A percentile compares a stretch with the other conserved stretches of the same genome.
phyloP scores from a whole-genome alignment of 2,888 invertebrate genomes.

The Liodrosophila aerea region DNA sequence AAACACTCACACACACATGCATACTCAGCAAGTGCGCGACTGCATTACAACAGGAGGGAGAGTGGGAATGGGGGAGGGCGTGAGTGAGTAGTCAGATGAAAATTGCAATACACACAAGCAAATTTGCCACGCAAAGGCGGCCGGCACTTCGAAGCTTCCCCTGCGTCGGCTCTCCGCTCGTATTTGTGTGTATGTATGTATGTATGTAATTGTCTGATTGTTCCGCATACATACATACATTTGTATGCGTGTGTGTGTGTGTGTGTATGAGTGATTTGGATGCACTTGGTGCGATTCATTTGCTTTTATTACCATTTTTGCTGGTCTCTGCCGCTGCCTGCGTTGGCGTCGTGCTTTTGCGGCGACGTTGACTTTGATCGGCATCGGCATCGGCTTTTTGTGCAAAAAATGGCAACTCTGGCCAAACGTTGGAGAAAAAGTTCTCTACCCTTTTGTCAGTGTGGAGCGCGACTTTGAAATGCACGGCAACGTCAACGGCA shows the following conservation, averaged over 20 bases:
- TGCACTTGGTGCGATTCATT: slow-evolving; percentile 79
- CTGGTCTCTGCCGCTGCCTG: slow-evolving; percentile 43
- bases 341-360: slow-evolving; percentile 60
- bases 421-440: slow-evolving; percentile 72
- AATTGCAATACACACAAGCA: slow-evolving; percentile 71
- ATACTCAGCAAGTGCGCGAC: slow-evolving; percentile 47
- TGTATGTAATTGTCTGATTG: slow-evolving; percentile 49
- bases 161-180: slow-evolving; percentile 17
- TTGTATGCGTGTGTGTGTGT: slow-evolving; percentile 10
- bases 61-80: slow-evolving; percentile 25
- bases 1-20: slow-evolving; percentile 16
- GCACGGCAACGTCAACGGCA: slow-evolving; percentile 57
- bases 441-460: slow-evolving; percentile 81
- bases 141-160: slow-evolving; percentile 63
- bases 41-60: slow-evolving; percentile 50
- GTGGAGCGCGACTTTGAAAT: slow-evolving; percentile 81
- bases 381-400: slow-evolving; percentile 41
- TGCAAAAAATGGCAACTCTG: slow-evolving; percentile 68
- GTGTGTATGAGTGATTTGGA: slow-evolving; percentile 44
- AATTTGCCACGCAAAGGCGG: slow-evolving; percentile 70
- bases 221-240: slow-evolving; percentile 24
- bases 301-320: slow-evolving; percentile 74
- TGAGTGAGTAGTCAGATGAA: slow-evolving; percentile 52
- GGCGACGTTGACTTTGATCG: slow-evolving; percentile 57
- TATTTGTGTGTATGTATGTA: slow-evolving; percentile 16